Evolutionary conservation across 2,797 vertebrate genomes (phyloP).

Genomic region (Leptatherina wallacei): DNA sequence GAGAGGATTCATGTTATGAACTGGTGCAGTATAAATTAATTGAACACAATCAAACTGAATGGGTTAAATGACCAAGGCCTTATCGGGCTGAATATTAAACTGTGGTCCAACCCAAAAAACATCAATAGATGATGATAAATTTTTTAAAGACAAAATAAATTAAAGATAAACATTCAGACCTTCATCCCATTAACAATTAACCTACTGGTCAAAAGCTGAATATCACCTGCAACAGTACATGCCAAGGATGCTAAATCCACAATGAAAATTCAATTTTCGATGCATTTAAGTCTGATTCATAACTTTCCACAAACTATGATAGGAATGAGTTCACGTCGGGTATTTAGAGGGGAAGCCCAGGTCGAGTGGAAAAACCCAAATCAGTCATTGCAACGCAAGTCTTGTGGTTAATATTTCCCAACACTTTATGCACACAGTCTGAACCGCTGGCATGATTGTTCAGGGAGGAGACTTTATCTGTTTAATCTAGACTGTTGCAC

Average conservation of each 20-base stretch:
- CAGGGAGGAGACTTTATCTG: conserved; percentile 19
- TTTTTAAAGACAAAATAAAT: too few relatives aligned
- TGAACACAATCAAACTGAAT: not conserved
- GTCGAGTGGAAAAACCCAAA: conserved; percentile 21
- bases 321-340: not conserved
- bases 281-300: conserved; percentile 14
- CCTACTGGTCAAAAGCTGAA: too few relatives aligned
- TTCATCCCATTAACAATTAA: not conserved
- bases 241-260: too few relatives aligned
- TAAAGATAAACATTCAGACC: too few relatives aligned
- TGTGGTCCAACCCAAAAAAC: too few relatives aligned
- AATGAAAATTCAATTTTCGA: not conserved
- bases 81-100: too few relatives aligned
- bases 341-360: conserved; percentile 12
- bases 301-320: not conserved
- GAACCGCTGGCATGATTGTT: conserved; percentile 26
- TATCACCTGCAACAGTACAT: too few relatives aligned
- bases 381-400: conserved; percentile 11
- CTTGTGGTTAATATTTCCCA: conserved; percentile 13
- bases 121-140: too few relatives aligned
- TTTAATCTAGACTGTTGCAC: conserved; percentile 9
- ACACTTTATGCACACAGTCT: conserved; percentile 12
- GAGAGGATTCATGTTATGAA: too few relatives aligned
- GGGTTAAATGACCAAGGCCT: not conserved
- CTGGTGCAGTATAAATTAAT: not conserved